Conservation (phyloP, 2,113 vertebrate genomes). For the Heliornis fulica region DNA sequence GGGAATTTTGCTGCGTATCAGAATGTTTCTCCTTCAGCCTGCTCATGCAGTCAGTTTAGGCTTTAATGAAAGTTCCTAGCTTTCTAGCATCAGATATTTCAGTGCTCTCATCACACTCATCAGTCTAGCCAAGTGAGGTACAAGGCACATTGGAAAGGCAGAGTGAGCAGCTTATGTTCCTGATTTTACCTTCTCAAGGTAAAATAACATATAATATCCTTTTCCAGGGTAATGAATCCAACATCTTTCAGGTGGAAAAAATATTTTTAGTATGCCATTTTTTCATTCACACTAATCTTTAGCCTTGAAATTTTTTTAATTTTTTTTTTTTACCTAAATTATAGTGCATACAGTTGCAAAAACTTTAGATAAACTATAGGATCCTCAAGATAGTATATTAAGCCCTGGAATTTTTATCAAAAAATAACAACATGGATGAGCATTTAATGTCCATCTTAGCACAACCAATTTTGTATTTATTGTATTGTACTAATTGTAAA, state of each 20-base stretch:
- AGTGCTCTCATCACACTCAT: neutral
- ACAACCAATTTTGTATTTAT: neutral
- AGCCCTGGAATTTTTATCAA: neutral
- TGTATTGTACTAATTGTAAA: neutral
- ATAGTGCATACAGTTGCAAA: neutral
- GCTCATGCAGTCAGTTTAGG: neutral
- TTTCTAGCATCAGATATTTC: neutral
- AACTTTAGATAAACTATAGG: neutral
- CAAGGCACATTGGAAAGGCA: neutral
- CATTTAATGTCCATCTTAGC: neutral
- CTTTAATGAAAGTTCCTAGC: neutral
- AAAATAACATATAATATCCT: neutral
- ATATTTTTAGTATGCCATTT: neutral
- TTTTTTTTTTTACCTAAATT: neutral
- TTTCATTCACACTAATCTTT: neutral
- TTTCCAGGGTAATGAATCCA: neutral
- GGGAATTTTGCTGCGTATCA: neutral
- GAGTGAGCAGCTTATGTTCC: neutral
- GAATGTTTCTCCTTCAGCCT: neutral
- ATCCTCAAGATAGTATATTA: neutral
- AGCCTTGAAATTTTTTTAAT: no score
- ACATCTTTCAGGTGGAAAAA: neutral
- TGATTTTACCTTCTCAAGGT: neutral
- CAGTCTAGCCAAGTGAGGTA: neutral
- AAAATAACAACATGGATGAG: neutral